Evolutionary conservation across 2,113 vertebrate species (phyloP).

Genomic region (Scatophagus argus): DNA sequence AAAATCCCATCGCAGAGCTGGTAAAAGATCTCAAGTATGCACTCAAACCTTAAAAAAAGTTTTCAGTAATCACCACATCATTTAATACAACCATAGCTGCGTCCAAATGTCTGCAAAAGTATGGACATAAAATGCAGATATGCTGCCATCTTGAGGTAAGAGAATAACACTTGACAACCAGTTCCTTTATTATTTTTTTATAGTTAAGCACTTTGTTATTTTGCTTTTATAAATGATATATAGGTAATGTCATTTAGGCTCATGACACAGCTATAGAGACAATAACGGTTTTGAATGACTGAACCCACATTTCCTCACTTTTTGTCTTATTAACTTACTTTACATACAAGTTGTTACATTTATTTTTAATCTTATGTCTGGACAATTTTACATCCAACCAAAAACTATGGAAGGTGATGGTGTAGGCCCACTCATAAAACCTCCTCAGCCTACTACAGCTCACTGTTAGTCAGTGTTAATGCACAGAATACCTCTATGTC

Average conservation of each 20-base stretch:
- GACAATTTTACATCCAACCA: neutral
- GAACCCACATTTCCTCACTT: neutral
- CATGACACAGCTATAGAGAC: neutral
- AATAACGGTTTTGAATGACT: neutral
- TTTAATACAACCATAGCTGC: no score
- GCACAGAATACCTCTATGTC: neutral
- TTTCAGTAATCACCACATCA: no score
- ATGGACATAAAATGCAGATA: neutral
- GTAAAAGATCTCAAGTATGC: neutral
- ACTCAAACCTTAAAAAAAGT: neutral
- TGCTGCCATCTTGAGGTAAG: slow-evolving; percentile 9
- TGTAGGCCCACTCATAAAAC: no score
- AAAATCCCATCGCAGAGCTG: neutral
- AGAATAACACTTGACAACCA: neutral
- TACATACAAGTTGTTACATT: neutral
- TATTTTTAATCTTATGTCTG: no score
- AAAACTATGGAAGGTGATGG: no score
- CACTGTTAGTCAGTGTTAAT: neutral
- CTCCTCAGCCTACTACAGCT: no score
- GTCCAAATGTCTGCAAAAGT: neutral
- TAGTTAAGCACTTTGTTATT: neutral
- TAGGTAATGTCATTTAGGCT: neutral
- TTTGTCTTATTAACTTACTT: no score
- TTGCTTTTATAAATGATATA: neutral
- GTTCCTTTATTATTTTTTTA: neutral